Base-by-base conservation (phyloP, 1,140 invertebrate genomes). In the Drosophila sproati region DNA sequence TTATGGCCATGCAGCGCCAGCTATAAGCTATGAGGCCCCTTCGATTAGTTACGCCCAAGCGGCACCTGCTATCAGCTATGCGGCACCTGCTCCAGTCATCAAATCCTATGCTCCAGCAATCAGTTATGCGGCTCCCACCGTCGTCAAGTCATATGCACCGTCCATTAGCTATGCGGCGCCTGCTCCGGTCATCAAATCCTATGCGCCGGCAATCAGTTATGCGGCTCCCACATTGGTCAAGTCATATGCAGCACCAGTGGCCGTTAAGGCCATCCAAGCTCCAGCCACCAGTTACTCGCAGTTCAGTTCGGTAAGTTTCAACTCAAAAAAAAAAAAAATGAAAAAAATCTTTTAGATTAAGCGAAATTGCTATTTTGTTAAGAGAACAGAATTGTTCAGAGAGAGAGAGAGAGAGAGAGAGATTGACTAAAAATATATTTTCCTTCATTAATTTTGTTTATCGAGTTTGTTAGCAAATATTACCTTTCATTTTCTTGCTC, bases 161-260 rank as follows among this genome's bases (percentile, higher is more conserved):
- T 66, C 86, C 50, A 80, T 85, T 2, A 78, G 76, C 51, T 77
- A 79, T 54, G 89, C 89, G 1, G 82, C 82, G n/a, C 64, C 89
- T 0, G 74, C 87, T 39, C 52, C 88, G 0, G 63, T 88, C 20
- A 28, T 82, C 28, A 87, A 87, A 54, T 80, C 81, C 0, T 81
- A 83, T 59, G 79, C 80, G 3, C 75, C 85, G 1, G 77, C 77
- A 28, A 78, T 86, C 6, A 86, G 87, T 57, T 91, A 88, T 52
- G 82, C 88, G 4, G 88, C 88, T 5, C 89, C 88, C 10, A 28
- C 74, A 12, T 28, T 82, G 7, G 72, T 79, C 3, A 86, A 82
- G 35, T 81, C 80, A 4, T 80, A 81, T 61, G 73, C 83, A 43
- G 39, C 39, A 43, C 39, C 39, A n/a, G 39, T 43, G 10, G 39